Conservation (phyloP, 2,797 vertebrate species). For the Lophotriccus pileatus region DNA sequence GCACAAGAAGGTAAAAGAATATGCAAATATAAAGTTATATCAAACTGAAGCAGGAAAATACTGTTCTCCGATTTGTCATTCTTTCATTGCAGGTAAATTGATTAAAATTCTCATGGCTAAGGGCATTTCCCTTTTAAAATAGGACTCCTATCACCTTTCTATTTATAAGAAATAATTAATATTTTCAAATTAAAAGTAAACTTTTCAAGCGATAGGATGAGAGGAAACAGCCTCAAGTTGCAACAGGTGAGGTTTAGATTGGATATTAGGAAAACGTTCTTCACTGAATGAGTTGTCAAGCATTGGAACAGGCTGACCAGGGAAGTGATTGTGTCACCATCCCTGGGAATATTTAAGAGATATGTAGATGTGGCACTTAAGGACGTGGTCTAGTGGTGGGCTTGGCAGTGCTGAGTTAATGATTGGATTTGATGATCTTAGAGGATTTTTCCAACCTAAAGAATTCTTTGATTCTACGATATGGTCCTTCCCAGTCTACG, state of each 20-base stretch:
- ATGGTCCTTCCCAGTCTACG: background rate
- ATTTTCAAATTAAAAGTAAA: background rate
- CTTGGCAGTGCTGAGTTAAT: background rate
- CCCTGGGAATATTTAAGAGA: accelerated
- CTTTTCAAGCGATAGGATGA: background rate
- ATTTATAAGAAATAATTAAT: background rate
- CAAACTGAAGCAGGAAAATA: background rate
- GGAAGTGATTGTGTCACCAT: background rate
- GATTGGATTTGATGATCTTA: no score
- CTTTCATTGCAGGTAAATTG: background rate
- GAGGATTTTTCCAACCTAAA: background rate
- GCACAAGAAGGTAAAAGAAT: background rate
- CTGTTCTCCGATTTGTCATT: background rate
- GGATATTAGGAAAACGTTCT: background rate
- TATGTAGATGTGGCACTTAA: background rate
- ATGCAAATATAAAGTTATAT: background rate
- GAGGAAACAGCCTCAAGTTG: background rate
- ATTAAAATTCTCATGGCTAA: background rate
- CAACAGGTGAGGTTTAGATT: background rate
- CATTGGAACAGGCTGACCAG: background rate
- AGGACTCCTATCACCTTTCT: background rate
- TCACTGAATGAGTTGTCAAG: background rate
- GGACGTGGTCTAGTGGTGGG: accelerated
- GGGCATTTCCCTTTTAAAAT: background rate
- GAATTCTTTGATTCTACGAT: accelerated